Conservation (phyloP, 2,888 invertebrate genomes). For the Apotomis betuletana region DNA sequence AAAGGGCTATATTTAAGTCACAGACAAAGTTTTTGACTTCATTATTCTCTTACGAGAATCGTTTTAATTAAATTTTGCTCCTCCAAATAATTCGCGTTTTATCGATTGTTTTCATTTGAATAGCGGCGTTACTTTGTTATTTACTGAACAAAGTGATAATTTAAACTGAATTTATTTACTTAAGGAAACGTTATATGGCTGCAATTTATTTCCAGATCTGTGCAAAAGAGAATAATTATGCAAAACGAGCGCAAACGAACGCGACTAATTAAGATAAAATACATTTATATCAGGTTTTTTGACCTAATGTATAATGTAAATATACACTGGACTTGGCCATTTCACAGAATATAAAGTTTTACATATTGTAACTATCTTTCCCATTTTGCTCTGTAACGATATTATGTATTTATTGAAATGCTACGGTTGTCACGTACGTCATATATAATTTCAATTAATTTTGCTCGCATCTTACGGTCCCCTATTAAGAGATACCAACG, state of each 20-base stretch:
- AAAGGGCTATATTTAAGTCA: conserved; percentile 19
- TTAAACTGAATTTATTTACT: conserved; percentile 11
- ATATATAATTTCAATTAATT: too few species aligned
- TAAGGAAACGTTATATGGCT: not conserved
- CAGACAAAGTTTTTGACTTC: conserved; percentile 33
- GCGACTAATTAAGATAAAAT: too few species aligned
- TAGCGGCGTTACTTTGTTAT: conserved; percentile 13
- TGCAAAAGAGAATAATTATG: conserved; percentile 5
- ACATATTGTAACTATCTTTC: too few species aligned
- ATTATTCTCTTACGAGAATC: conserved; percentile 33
- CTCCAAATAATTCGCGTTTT: conserved; percentile 21
- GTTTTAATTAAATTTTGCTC: conserved; percentile 36
- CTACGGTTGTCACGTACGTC: too few species aligned
- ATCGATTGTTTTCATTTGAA: conserved; percentile 33
- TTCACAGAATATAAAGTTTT: too few species aligned
- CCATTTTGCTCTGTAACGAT: too few species aligned
- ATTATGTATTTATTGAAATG: too few species aligned
- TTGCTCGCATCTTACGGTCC: too few species aligned
- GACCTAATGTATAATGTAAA: too few species aligned
- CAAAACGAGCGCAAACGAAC: not conserved
- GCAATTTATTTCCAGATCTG: not conserved
- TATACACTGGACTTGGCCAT: too few species aligned
- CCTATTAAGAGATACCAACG: too few species aligned
- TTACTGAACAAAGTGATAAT: conserved; percentile 16
- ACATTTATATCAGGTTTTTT: too few species aligned